phyloP scores from a whole-genome alignment of 1,140 invertebrate species.

The Glomeris maerens region DNA sequence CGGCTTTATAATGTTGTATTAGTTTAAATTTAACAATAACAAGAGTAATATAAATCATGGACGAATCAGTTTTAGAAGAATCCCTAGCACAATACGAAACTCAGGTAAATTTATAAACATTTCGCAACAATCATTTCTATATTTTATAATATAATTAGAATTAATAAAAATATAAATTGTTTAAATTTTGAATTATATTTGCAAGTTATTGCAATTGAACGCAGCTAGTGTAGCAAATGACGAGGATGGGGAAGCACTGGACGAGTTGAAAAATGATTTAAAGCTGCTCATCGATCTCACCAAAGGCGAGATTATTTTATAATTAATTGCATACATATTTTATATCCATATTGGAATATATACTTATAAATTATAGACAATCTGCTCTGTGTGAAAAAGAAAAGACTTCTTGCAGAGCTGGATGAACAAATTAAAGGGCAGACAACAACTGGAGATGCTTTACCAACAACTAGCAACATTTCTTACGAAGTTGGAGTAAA shows the following conservation, averaged over 20 bases:
- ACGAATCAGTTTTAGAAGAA: neutral
- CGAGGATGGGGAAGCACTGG: neutral
- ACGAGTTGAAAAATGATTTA: neutral
- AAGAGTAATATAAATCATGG: neutral
- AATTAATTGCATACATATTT: neutral
- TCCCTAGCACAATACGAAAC: neutral
- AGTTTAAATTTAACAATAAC: too few species aligned
- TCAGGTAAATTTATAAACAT: neutral
- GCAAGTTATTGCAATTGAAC: neutral
- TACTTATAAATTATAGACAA: neutral
- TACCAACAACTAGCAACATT: neutral
- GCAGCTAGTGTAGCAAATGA: neutral
- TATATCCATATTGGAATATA: neutral
- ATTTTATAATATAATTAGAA: slow-evolving; percentile 2
- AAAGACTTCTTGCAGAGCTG: neutral
- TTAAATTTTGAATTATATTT: neutral
- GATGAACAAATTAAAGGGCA: neutral
- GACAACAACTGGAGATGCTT: neutral
- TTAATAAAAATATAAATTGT: neutral
- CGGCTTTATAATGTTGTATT: too few species aligned
- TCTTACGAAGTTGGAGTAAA: neutral
- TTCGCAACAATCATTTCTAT: neutral
- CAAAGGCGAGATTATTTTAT: neutral
- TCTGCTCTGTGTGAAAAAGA: neutral
- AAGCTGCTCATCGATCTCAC: neutral